Percentiles rank a stretch among this genome's conserved stretches.
Evolutionary conservation across 1,140 invertebrate genomes (phyloP).

Genomic region (Danaus plexippus): DNA sequence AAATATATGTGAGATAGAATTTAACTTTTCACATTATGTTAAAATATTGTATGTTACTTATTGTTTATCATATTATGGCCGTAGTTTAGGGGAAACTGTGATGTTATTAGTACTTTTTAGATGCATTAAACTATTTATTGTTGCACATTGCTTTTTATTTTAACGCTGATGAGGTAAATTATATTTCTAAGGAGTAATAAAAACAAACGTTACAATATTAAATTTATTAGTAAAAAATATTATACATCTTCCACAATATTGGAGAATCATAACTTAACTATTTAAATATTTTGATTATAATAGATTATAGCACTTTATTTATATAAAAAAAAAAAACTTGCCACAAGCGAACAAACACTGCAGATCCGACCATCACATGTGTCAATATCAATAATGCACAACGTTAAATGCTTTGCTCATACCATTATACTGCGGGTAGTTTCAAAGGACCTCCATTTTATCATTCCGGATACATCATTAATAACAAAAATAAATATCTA

Average conservation of each 20-base stretch:
- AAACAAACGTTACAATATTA: slow-evolving; percentile 58
- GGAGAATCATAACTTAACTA: slow-evolving; percentile 73
- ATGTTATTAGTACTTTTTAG: slow-evolving; percentile 30
- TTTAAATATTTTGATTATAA: slow-evolving; percentile 72
- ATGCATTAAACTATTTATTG: slow-evolving; percentile 43
- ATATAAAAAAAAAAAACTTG: slow-evolving; percentile 41
- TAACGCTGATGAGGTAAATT: background rate
- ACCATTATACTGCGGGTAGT: slow-evolving; percentile 10
- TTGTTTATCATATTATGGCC: too few relatives aligned
- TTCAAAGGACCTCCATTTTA: too few relatives aligned
- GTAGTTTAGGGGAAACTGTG: slow-evolving; percentile 18
- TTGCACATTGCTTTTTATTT: slow-evolving; percentile 17
- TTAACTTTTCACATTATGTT: too few relatives aligned
- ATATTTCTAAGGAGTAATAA: slow-evolving; percentile 9
- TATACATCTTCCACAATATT: slow-evolving; percentile 73
- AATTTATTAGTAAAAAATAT: slow-evolving; percentile 75
- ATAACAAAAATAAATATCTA: slow-evolving; percentile 73
- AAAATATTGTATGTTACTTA: too few relatives aligned
- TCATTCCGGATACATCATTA: slow-evolving; percentile 58
- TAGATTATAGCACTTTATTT: slow-evolving; percentile 67
- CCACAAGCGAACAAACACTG: slow-evolving; percentile 32
- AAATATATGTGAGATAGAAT: too few relatives aligned
- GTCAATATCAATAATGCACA: slow-evolving; percentile 37
- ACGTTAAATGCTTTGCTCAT: slow-evolving; percentile 44
- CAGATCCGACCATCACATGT: slow-evolving; percentile 25